Percentiles rank a stretch among this genome's conserved stretches.
phyloP scores from a whole-genome alignment of 2,888 invertebrate genomes.

The Lasioglossum calceatum region DNA sequence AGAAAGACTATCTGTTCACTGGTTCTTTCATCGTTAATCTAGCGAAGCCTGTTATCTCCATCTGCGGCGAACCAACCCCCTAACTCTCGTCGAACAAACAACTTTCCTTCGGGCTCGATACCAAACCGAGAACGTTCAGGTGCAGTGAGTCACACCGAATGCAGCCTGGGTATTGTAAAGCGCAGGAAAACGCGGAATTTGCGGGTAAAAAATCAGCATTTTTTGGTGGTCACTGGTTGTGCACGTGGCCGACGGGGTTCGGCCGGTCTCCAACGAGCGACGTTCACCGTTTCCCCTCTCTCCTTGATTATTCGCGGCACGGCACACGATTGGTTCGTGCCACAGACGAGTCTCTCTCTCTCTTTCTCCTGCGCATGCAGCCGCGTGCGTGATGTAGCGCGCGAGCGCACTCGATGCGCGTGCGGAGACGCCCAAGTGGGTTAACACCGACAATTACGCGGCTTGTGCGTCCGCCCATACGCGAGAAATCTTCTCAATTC shows the following conservation, averaged over 20 bases:
- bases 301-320: conserved; percentile 44
- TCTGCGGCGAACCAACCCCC: conserved; percentile 21
- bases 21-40: neutral
- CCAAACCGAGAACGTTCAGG: conserved; percentile 2
- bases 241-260: conserved; percentile 48
- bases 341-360: conserved; percentile 37
- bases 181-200: conserved; percentile 23
- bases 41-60: neutral
- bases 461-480: conserved; percentile 72
- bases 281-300: conserved; percentile 53
- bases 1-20: neutral
- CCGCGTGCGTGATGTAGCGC: conserved; percentile 56
- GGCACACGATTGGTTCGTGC: conserved; percentile 67
- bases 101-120: neutral
- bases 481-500: conserved; percentile 70
- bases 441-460: conserved; percentile 79
- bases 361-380: conserved; percentile 52
- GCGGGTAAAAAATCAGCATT: conserved; percentile 23
- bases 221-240: conserved; percentile 38
- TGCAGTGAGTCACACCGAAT: conserved; percentile 16
- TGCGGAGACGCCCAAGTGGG: conserved; percentile 79
- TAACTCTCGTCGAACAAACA: conserved; percentile 6
- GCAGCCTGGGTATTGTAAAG: conserved; percentile 2
- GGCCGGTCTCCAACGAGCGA: conserved; percentile 35
- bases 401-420: conserved; percentile 65